Base-by-base conservation (phyloP, 64 coral and sea anemone genomes). In the Pocillopora damicornis region DNA sequence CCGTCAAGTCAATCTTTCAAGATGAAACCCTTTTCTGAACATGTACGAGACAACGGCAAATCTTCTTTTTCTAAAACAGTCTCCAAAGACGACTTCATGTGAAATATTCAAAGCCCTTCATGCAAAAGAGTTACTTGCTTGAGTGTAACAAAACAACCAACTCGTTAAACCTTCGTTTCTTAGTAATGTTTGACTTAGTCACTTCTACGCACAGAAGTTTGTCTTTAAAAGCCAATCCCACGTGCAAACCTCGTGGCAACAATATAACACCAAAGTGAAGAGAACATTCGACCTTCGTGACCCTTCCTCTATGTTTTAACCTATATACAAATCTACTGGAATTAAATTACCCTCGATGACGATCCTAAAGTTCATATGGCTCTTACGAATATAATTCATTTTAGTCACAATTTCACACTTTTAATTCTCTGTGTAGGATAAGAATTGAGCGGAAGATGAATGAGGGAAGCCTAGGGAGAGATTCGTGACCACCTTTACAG, bases 271-370 rank as follows among this genome's bases (percentile, higher is more conserved):
- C 35, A 22, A n/a, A 18, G 65, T 26, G 63, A 72, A 10, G 22
- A 17, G 13, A n/a, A 17, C 11, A 56, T 38, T 34, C 25, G 64
- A 72, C 64, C 10, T 56, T 63, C 81, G 63, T 85, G 81, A 72
- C 66, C 35, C 20, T 23, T 35, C 38, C 66, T 26, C n/a, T 66
- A 4, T 51, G 2, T 51, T 51, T 51, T 51, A 51, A 51, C 42
- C 20, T 85, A 72, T 85, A 51, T 85, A 85, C 81, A 85, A 72
- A 35, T 72, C 81, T 73, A 73, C 65, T 73, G 37, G 63, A 85
- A 85, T 85, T 72, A 58, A 71, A 1, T 63, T 10, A 7, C 6
- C 81, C 60, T 38, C 61, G 1, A 1, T 64, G 38, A 20, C 17
- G 16, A 35, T 35, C 63, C 59, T 63, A 64, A 11, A 23, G 25